Percentiles rank a stretch among this genome's conserved stretches.
Evolutionary conservation across 2,113 vertebrate species (phyloP).

Genomic region (Pedetes capensis): DNA sequence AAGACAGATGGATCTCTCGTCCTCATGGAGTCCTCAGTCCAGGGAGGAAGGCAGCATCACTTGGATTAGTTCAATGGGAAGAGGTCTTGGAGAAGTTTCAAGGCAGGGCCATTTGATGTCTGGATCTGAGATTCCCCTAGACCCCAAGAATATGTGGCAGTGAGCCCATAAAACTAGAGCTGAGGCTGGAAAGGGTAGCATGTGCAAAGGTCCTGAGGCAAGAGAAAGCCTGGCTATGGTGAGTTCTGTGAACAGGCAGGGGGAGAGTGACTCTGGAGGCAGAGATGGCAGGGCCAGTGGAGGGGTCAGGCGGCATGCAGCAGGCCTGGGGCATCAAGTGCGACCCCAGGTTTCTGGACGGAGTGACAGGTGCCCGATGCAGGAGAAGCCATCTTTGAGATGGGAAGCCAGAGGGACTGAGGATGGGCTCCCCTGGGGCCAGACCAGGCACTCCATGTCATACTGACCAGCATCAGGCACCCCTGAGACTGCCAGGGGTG

Average conservation of each 20-base stretch:
- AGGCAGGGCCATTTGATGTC: neutral
- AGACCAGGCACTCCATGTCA: rapidly evolving
- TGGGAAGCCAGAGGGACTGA: rapidly evolving
- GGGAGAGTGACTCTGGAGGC: neutral
- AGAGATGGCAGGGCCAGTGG: neutral
- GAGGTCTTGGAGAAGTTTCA: neutral
- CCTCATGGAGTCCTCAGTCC: neutral
- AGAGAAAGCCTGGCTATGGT: neutral
- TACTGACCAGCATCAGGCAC: neutral
- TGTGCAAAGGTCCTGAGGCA: conserved; percentile 1
- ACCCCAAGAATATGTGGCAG: neutral
- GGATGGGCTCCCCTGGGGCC: neutral
- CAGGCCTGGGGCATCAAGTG: neutral
- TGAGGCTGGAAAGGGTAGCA: neutral
- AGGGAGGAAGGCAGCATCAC: neutral
- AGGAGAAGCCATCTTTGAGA: neutral
- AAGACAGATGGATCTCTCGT: neutral
- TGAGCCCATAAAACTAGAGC: neutral
- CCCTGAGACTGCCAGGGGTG: rapidly evolving
- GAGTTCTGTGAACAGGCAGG: neutral
- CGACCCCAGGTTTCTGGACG: neutral
- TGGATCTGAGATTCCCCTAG: neutral
- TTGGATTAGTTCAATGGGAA: neutral
- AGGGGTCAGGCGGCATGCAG: neutral
- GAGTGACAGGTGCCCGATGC: neutral